Percentiles rank a stretch among this genome's conserved stretches.
These are phyloP conservation scores for Phocoena sinus DNA, from an alignment of 2,113 vertebrate genomes.

Conservation along the genomic window DNA sequence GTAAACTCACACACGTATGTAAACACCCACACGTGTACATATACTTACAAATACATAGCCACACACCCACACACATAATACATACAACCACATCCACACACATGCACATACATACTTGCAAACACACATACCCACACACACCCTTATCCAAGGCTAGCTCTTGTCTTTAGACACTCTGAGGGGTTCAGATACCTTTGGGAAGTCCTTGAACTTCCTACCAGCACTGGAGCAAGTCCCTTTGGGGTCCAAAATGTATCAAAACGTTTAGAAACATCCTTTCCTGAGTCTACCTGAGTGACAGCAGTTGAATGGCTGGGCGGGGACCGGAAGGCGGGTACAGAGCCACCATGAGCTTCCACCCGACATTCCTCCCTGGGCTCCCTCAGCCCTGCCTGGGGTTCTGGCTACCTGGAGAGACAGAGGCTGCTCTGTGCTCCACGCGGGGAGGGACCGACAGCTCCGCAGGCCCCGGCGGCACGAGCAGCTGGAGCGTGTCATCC, in stretches of 20 bases:
- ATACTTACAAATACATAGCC: neutral
- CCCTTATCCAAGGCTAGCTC: neutral
- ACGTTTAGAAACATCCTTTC: conserved; percentile 48
- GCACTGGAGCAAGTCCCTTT: conserved; percentile 53
- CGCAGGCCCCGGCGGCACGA: neutral
- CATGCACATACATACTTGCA: neutral
- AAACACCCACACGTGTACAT: neutral
- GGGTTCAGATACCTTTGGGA: neutral
- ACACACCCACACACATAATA: neutral
- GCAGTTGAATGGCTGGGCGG: neutral
- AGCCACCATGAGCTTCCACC: conserved; percentile 62
- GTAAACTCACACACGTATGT: neutral
- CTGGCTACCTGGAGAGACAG: conserved; percentile 66
- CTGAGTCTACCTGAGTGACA: conserved; percentile 64
- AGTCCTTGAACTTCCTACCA: conserved; percentile 32
- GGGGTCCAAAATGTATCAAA: conserved; percentile 57
- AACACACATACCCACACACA: neutral
- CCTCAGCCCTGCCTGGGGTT: conserved; percentile 57
- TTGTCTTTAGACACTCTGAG: neutral
- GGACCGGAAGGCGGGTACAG: neutral
- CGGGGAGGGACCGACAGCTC: neutral
- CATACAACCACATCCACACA: neutral
- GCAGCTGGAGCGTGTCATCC: neutral
- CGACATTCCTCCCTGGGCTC: conserved; percentile 64
- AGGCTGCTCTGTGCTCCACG: conserved; percentile 63